Percentiles rank a stretch among this genome's conserved stretches.
Evolutionary conservation across 2,888 invertebrate genomes (phyloP).

Genomic region (Drepanosiphum platanoidis): DNA sequence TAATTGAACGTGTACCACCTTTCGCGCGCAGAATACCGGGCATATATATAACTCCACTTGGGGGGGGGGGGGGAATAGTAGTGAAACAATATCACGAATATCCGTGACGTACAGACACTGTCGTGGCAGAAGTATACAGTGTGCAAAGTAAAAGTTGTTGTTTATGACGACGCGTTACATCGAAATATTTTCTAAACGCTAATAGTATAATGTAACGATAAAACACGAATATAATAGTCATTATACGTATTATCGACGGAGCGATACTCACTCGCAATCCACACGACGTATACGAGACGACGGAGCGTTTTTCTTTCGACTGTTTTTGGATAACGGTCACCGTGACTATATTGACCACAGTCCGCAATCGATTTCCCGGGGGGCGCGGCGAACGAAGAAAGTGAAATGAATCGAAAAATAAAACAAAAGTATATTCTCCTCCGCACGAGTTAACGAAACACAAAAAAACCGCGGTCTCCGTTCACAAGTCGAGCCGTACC

Average conservation of each 20-base stretch:
- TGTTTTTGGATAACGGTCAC: background rate
- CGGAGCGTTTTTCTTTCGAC: background rate
- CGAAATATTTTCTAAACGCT: constrained; percentile 47
- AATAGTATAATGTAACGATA: background rate
- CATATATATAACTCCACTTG: background rate
- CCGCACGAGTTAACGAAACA: background rate
- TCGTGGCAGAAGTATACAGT: constrained; percentile 16
- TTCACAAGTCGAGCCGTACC: too few species aligned
- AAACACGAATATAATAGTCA: background rate
- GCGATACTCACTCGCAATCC: too few species aligned
- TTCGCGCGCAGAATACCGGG: too few species aligned
- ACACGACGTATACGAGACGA: background rate
- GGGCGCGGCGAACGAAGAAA: constrained; percentile 1
- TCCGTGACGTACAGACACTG: constrained; percentile 14
- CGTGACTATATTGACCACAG: background rate
- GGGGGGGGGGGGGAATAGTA: constrained; percentile 18
- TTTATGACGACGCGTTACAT: background rate
- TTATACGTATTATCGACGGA: background rate
- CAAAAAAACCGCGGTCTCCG: too few species aligned
- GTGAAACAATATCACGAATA: constrained; percentile 50
- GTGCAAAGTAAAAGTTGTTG: constrained; percentile 52
- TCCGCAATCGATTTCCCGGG: background rate
- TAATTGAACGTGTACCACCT: background rate
- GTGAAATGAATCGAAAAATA: background rate
- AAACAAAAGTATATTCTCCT: background rate